A percentile compares a stretch with the other conserved stretches of the same genome.
These are phyloP conservation scores for Drosophila pseudoobscura DNA, from an alignment of 1,140 invertebrate genomes.

Conservation along the genomic window DNA sequence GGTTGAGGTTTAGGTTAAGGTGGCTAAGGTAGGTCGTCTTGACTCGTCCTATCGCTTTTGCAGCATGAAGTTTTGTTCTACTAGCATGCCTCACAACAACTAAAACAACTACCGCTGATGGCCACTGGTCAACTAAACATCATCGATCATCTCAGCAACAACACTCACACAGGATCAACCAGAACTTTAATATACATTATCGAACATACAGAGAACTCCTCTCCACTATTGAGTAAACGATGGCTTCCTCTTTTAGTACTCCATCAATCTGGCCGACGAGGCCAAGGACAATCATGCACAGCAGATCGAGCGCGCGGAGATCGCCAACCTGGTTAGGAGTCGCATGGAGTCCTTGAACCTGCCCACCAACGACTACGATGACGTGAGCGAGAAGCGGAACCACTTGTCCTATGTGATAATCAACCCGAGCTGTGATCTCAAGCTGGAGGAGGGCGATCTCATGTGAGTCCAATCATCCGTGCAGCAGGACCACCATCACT, in stretches of 20 bases:
- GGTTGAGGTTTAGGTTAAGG: neutral
- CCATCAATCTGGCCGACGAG: conserved; percentile 91
- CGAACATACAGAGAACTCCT: too few species aligned
- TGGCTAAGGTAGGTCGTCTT: conserved; percentile 35
- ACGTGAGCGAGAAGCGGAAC: conserved; percentile 95
- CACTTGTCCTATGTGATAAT: conserved; percentile 98
- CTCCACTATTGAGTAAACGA: neutral
- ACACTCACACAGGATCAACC: conserved; percentile 34
- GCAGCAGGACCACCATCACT: neutral
- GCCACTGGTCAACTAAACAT: neutral
- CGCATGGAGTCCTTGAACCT: conserved; percentile 96
- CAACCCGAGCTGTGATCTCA: conserved; percentile 98
- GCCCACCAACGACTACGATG: conserved; percentile 94
- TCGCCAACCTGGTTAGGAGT: conserved; percentile 95
- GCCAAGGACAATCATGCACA: conserved; percentile 93
- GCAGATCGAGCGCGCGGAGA: conserved; percentile 96
- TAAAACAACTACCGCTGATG: conserved; percentile 25
- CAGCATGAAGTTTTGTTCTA: conserved; percentile 44
- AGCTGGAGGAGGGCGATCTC: conserved; percentile 97
- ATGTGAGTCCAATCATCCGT: conserved; percentile 87
- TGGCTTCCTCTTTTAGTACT: conserved; percentile 86
- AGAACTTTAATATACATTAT: neutral
- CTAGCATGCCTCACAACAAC: conserved; percentile 44
- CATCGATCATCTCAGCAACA: conserved; percentile 20
- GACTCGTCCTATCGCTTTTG: conserved; percentile 29